Evolutionary conservation across 2,888 invertebrate species (phyloP).

Genomic region (Plagiodera versicolora): DNA sequence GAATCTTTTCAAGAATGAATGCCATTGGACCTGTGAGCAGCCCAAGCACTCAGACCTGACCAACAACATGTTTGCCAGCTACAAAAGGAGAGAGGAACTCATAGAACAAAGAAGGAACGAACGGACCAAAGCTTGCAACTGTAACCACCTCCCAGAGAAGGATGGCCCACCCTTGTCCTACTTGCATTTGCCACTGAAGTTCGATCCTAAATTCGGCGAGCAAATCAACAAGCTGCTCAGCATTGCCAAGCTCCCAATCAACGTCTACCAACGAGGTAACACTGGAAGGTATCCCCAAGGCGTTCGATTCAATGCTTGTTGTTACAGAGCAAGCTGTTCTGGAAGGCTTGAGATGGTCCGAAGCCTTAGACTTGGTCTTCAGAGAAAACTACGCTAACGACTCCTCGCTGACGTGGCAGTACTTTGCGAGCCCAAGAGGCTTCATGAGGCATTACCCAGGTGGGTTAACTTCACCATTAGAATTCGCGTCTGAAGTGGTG

Average conservation of each 20-base stretch:
- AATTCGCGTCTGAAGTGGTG: neutral
- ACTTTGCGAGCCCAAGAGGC: constrained; percentile 94
- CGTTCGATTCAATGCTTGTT: too few species aligned
- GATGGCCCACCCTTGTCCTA: constrained; percentile 57
- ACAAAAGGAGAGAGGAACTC: constrained; percentile 24
- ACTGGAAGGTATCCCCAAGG: too few species aligned
- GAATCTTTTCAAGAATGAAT: constrained; percentile 35
- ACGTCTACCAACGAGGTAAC: constrained; percentile 86
- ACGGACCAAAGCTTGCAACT: constrained; percentile 33
- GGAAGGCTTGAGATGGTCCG: constrained; percentile 93
- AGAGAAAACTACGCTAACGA: constrained; percentile 81
- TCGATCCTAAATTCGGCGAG: constrained; percentile 73
- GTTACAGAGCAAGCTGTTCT: constrained; percentile 75
- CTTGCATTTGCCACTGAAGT: constrained; percentile 59
- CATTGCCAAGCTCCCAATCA: constrained; percentile 90
- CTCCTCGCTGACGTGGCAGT: constrained; percentile 95
- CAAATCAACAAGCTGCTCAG: constrained; percentile 76
- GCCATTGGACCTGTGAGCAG: constrained; percentile 40
- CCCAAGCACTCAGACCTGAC: constrained; percentile 21
- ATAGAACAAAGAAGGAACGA: constrained; percentile 27
- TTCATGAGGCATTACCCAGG: constrained; percentile 97
- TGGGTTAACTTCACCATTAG: constrained; percentile 43
- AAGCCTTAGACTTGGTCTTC: constrained; percentile 87
- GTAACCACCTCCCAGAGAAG: constrained; percentile 30
- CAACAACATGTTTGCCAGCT: constrained; percentile 31